phyloP scores from a whole-genome alignment of 1,140 invertebrate species.

The Aethina tumida region DNA sequence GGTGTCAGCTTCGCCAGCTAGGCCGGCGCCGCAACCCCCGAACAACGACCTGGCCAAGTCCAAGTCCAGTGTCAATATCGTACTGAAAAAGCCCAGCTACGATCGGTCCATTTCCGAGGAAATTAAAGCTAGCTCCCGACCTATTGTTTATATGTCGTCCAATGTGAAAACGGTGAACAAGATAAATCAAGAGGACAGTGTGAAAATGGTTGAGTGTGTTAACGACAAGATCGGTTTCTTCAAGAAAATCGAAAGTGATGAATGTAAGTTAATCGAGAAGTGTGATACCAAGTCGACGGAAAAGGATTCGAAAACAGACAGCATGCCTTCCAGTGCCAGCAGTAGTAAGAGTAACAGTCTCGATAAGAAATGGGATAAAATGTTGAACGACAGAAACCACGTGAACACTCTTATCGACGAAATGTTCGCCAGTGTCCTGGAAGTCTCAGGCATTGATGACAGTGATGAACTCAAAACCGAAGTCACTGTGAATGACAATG shows the following conservation, averaged over 20 bases:
- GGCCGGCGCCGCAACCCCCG: conserved; percentile 17
- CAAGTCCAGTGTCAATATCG: conserved; percentile 10
- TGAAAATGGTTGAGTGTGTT: conserved; percentile 10
- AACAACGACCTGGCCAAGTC: conserved; percentile 10
- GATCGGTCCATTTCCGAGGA: conserved; percentile 22
- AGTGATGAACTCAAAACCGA: neutral
- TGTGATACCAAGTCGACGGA: conserved; percentile 1
- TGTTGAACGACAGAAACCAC: conserved; percentile 28
- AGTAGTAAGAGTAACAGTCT: conserved; percentile 1
- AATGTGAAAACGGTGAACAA: conserved; percentile 18
- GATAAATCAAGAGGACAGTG: conserved; percentile 5
- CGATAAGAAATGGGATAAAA: conserved; percentile 18
- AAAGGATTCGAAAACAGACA: neutral
- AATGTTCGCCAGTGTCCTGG: conserved; percentile 33
- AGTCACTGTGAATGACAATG: neutral
- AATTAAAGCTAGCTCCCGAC: conserved; percentile 21
- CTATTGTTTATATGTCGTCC: conserved; percentile 30
- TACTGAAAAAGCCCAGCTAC: conserved; percentile 11
- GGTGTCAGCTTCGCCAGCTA: conserved; percentile 13
- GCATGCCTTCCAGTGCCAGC: too few species aligned
- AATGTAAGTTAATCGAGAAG: neutral
- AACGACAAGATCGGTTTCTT: neutral
- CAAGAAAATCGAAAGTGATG: neutral
- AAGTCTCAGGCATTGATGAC: conserved; percentile 14
- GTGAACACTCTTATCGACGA: conserved; percentile 33